A percentile compares a stretch with the other conserved stretches of the same genome.
phyloP scores from a whole-genome alignment of 2,797 vertebrate species.

The Onychomys torridus region DNA sequence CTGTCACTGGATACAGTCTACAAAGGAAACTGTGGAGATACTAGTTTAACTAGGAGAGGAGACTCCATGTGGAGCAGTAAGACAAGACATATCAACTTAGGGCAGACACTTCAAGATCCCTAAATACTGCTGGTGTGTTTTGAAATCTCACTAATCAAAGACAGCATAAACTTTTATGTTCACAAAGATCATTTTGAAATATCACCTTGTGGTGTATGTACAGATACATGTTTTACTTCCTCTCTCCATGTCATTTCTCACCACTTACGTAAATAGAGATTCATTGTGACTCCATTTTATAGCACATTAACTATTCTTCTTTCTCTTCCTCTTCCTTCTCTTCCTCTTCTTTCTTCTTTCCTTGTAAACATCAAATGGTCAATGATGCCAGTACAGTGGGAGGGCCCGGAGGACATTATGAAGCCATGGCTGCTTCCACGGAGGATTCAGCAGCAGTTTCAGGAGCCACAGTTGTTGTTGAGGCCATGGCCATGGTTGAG shows the following conservation, averaged over 20 bases:
- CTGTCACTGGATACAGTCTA: neutral
- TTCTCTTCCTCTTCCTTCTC: too few relatives aligned
- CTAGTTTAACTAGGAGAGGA: neutral
- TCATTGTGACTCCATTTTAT: constrained; percentile 61
- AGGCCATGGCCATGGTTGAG: too few relatives aligned
- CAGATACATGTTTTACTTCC: constrained; percentile 6
- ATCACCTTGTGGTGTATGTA: neutral
- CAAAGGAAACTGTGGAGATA: neutral
- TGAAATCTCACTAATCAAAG: constrained; percentile 67
- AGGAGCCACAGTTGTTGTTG: too few relatives aligned
- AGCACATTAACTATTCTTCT: constrained; percentile 39
- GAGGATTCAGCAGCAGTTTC: too few relatives aligned
- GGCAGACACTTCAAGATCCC: constrained; percentile 44
- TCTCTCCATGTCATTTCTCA: constrained; percentile 63
- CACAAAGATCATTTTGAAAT: constrained; percentile 36
- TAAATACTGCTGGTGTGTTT: constrained; percentile 33
- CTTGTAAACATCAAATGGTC: too few relatives aligned
- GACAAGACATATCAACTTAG: neutral
- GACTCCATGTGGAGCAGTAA: neutral
- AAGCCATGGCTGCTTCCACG: too few relatives aligned
- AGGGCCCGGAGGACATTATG: too few relatives aligned
- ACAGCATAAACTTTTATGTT: constrained; percentile 63
- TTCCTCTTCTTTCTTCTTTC: neutral
- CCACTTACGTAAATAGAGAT: constrained; percentile 52
- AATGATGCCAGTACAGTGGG: too few relatives aligned